These are phyloP conservation scores for Theocolax elegans DNA, from an alignment of 1,140 invertebrate genomes.

Conservation along the genomic window DNA sequence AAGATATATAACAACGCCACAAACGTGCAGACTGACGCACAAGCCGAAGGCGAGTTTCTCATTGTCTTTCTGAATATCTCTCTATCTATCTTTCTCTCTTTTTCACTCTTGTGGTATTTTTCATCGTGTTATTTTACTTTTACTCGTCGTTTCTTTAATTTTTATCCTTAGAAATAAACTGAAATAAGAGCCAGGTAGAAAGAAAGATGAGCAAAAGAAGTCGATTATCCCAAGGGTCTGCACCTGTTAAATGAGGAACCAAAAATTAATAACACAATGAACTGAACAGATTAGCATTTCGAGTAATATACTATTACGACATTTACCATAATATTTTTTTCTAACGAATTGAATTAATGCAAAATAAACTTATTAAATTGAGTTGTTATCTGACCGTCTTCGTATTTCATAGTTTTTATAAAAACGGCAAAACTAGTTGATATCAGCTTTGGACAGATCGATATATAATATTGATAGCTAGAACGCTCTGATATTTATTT, in stretches of 20 bases:
- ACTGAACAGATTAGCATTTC: no score
- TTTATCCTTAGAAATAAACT: conserved; percentile 29
- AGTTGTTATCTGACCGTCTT: no score
- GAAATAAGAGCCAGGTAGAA: conserved; percentile 35
- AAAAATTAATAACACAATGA: background rate
- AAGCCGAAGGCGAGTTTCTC: conserved; percentile 35
- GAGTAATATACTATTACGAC: no score
- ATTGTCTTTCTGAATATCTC: conserved; percentile 20
- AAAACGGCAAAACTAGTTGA: no score
- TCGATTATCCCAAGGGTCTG: conserved; percentile 9
- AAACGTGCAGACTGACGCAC: conserved; percentile 33
- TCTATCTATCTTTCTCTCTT: conserved; percentile 35
- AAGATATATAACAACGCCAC: conserved; percentile 34
- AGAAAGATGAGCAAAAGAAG: conserved; percentile 39
- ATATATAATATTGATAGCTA: no score
- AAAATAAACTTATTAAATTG: no score
- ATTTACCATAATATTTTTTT: no score
- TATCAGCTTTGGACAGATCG: no score
- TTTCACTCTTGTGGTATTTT: background rate
- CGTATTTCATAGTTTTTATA: no score
- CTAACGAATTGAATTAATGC: no score
- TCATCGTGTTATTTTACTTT: conserved; percentile 5
- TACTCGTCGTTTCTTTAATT: conserved; percentile 25
- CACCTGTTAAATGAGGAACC: conserved; percentile 28
- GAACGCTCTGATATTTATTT: no score